phyloP scores from a whole-genome alignment of 2,113 vertebrate species.

The Notarius quadriscutis region DNA sequence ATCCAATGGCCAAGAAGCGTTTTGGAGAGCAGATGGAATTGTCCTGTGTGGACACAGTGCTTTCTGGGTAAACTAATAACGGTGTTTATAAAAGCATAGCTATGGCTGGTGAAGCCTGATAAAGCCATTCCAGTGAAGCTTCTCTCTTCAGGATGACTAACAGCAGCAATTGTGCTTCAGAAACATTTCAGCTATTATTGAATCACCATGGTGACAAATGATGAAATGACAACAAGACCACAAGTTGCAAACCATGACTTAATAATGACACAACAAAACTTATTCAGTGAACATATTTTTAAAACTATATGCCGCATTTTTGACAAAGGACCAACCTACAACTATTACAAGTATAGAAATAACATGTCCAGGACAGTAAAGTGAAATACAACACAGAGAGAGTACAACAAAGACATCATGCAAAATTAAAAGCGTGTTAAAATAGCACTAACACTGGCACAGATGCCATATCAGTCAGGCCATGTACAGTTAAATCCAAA shows the following conservation, averaged over 20 bases:
- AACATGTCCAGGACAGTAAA: neutral
- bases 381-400: neutral
- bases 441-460: neutral
- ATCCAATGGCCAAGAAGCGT: neutral
- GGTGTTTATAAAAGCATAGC: neutral
- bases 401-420: neutral
- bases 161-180: slow-evolving; percentile 7
- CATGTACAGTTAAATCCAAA: neutral
- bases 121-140: neutral
- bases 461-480: neutral
- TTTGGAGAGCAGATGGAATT: neutral
- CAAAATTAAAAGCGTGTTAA: neutral
- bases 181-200: slow-evolving; percentile 16
- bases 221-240: neutral
- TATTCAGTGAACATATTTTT: neutral
- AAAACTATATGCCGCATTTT: neutral
- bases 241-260: neutral
- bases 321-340: too few relatives aligned
- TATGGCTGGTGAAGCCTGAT: slow-evolving; percentile 18
- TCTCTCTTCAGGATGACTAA: slow-evolving; percentile 8
- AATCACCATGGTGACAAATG: slow-evolving; percentile 21
- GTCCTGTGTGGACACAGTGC: neutral
- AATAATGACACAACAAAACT: neutral
- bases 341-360: neutral
- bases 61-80: neutral